Evolutionary conservation across 2,888 invertebrate genomes (phyloP).

Genomic region (Oeneis ivallda): DNA sequence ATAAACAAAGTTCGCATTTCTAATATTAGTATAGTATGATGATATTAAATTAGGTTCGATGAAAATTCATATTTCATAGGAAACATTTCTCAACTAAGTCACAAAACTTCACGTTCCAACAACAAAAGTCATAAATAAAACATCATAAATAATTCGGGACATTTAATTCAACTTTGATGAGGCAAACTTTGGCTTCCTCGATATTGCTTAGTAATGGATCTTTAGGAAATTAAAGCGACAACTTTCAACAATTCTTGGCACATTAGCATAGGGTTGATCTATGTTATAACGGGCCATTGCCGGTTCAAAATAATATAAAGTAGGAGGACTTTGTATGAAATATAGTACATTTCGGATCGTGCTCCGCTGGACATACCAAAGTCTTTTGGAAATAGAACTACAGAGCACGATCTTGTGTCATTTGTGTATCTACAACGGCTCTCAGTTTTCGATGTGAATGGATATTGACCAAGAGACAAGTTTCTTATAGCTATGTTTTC

Average conservation of each 20-base stretch:
- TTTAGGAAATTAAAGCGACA: conserved; percentile 15
- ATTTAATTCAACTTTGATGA: conserved; percentile 26
- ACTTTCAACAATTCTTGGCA: conserved; percentile 14
- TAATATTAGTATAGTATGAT: neutral
- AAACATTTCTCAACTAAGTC: conserved; percentile 15
- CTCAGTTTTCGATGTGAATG: too few relatives aligned
- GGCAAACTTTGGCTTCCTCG: conserved; percentile 20
- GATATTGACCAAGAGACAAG: too few relatives aligned
- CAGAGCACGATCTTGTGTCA: too few relatives aligned
- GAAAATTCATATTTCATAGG: conserved; percentile 11
- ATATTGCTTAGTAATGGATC: conserved; percentile 22
- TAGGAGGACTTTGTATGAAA: too few relatives aligned
- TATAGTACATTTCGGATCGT: too few relatives aligned
- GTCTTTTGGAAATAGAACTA: too few relatives aligned
- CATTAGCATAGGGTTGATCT: conserved; percentile 5
- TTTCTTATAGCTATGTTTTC: too few relatives aligned
- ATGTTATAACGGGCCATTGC: neutral
- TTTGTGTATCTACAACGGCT: too few relatives aligned
- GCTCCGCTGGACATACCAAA: too few relatives aligned
- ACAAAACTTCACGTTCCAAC: conserved; percentile 17
- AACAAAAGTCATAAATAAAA: conserved; percentile 21
- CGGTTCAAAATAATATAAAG: too few relatives aligned
- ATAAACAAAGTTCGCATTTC: too few relatives aligned
- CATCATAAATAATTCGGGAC: conserved; percentile 23
- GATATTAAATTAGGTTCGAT: neutral